A percentile compares a stretch with the other conserved stretches of the same genome.
Evolutionary conservation across 2,113 vertebrate species (phyloP).

Genomic region (Megalops atlanticus): DNA sequence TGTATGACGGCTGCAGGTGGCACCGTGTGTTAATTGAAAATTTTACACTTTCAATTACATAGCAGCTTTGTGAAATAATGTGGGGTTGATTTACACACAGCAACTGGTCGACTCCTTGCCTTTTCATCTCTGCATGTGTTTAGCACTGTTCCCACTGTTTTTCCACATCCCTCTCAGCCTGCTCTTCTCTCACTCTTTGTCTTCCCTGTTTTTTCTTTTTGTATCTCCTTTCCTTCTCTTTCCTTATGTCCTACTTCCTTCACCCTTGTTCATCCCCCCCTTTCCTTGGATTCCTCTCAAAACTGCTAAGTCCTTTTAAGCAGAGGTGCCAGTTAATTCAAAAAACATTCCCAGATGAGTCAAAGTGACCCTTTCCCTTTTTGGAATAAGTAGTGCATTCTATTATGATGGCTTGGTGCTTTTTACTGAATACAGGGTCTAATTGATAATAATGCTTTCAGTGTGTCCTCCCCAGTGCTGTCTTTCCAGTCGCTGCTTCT

Average conservation of each 20-base stretch:
- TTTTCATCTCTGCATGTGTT: not conserved
- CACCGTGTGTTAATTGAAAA: constrained; percentile 47
- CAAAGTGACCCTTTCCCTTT: not conserved
- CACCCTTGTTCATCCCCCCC: not conserved
- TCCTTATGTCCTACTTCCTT: not conserved
- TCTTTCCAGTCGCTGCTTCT: too few species aligned
- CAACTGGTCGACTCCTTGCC: constrained; percentile 27
- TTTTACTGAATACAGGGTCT: too few species aligned
- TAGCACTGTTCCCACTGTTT: not conserved
- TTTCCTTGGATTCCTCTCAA: not conserved
- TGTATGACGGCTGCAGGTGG: constrained; percentile 49
- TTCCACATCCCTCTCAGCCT: not conserved
- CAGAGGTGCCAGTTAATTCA: not conserved
- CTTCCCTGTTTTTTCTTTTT: not conserved
- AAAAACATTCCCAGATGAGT: not conserved
- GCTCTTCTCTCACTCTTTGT: not conserved
- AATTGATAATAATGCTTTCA: too few species aligned
- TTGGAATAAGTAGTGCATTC: too few species aligned
- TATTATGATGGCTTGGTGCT: not conserved
- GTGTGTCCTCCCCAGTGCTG: too few species aligned
- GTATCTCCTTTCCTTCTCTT: not conserved
- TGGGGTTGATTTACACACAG: constrained; percentile 51
- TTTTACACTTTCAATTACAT: constrained; percentile 51
- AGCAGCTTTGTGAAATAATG: constrained; percentile 42
- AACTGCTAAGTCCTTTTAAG: not conserved